Conservation (phyloP, 2,888 invertebrate species). For the Limnephilus rhombicus region DNA sequence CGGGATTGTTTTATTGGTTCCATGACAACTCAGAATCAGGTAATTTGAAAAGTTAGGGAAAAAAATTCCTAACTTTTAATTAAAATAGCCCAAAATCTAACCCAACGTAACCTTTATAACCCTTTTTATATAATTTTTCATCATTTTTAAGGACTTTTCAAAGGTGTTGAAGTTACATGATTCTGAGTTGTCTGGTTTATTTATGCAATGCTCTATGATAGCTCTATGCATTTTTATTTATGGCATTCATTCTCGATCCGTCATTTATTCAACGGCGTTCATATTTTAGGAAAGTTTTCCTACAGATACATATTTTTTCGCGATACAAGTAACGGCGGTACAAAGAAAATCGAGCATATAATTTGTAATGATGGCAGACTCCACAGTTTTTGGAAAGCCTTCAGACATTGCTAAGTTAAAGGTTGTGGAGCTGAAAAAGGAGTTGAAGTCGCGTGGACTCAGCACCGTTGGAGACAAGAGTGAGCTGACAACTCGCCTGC, state of each 20-base stretch:
- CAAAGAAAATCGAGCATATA: not conserved
- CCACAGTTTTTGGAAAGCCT: slow-evolving; percentile 56
- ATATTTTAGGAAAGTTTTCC: not conserved
- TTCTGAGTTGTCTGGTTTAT: too few species aligned
- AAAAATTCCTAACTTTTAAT: too few species aligned
- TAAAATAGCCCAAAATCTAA: too few species aligned
- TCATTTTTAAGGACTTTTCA: too few species aligned
- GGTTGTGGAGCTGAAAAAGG: slow-evolving; percentile 91
- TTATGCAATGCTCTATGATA: too few species aligned
- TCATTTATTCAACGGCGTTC: not conserved
- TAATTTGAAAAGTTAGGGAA: too few species aligned
- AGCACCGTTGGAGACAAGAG: slow-evolving; percentile 88
- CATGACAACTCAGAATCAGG: too few species aligned
- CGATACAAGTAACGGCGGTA: not conserved
- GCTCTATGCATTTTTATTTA: too few species aligned
- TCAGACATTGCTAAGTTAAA: slow-evolving; percentile 71
- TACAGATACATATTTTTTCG: not conserved
- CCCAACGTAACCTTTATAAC: too few species aligned
- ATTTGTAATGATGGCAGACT: slow-evolving; percentile 59
- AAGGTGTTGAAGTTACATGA: too few species aligned
- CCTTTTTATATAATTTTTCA: too few species aligned
- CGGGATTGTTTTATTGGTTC: too few species aligned
- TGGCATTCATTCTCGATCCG: not conserved
- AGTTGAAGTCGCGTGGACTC: slow-evolving; percentile 88
- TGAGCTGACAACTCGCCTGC: slow-evolving; percentile 87